A percentile compares a stretch with the other conserved stretches of the same genome.
Conservation (phyloP, 2,888 invertebrate species). For the Fabriciana adippe region DNA sequence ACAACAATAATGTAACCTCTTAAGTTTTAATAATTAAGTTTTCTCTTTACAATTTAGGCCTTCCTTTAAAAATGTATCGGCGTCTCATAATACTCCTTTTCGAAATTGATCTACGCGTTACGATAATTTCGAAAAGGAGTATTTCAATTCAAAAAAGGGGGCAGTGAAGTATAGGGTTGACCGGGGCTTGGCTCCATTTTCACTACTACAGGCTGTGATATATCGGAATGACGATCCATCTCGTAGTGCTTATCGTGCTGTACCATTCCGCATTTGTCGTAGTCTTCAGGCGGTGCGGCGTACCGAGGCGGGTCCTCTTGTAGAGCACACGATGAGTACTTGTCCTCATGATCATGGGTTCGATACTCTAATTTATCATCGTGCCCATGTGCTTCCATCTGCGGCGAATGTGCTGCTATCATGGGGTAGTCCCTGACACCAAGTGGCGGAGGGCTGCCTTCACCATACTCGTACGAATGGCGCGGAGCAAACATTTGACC, state of each 20-base stretch:
- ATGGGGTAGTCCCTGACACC: slow-evolving; percentile 85
- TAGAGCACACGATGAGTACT: slow-evolving; percentile 73
- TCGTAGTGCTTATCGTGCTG: slow-evolving; percentile 74
- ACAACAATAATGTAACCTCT: slow-evolving; percentile 5
- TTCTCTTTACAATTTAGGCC: slow-evolving; percentile 20
- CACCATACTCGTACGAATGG: slow-evolving; percentile 83
- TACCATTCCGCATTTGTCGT: slow-evolving; percentile 83
- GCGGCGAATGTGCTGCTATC: slow-evolving; percentile 84
- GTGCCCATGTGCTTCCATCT: slow-evolving; percentile 78
- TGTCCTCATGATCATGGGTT: slow-evolving; percentile 73
- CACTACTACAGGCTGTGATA: slow-evolving; percentile 74
- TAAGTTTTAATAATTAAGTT: slow-evolving; percentile 30
- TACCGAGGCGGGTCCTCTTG: slow-evolving; percentile 81
- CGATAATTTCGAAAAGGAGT: slow-evolving; percentile 82
- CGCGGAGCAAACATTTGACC: slow-evolving; percentile 87
- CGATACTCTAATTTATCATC: slow-evolving; percentile 78
- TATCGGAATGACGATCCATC: slow-evolving; percentile 70
- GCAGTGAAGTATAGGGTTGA: slow-evolving; percentile 86
- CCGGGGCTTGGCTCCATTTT: slow-evolving; percentile 82
- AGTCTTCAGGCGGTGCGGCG: slow-evolving; percentile 80
- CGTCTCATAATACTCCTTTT: slow-evolving; percentile 71
- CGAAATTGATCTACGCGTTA: slow-evolving; percentile 71
- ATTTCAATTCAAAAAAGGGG: slow-evolving; percentile 90
- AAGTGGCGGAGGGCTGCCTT: slow-evolving; percentile 85
- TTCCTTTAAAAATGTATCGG: slow-evolving; percentile 5